Percentiles rank a stretch among this genome's conserved stretches.
phyloP scores from a whole-genome alignment of 1,140 invertebrate genomes.

The Megalonaias nervosa region DNA sequence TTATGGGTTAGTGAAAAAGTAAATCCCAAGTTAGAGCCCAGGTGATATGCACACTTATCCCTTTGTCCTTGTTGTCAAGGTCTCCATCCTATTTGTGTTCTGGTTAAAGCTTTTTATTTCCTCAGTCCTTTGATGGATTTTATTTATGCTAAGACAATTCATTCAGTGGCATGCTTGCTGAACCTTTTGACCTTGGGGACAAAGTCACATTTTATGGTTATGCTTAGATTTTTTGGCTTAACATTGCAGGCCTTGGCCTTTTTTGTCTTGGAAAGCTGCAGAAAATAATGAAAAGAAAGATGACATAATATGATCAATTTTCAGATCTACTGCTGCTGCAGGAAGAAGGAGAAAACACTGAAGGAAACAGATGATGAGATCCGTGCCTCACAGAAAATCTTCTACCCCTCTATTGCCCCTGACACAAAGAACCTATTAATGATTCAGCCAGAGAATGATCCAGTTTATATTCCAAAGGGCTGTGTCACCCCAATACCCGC shows the following conservation, averaged over 20 bases:
- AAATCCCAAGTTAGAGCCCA: too few species aligned
- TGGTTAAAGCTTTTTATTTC: too few species aligned
- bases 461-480: slow-evolving; percentile 47
- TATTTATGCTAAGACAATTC: neutral
- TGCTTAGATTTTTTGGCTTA: neutral
- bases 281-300: neutral
- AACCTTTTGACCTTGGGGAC: neutral
- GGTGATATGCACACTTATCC: too few species aligned
- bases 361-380: slow-evolving; percentile 19
- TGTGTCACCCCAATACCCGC: slow-evolving; percentile 43
- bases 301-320: neutral
- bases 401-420: slow-evolving; percentile 50
- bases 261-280: neutral
- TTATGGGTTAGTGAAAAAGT: too few species aligned
- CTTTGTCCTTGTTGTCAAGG: too few species aligned
- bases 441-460: slow-evolving; percentile 59
- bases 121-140: too few species aligned
- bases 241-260: neutral
- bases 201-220: neutral
- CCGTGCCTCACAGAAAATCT: slow-evolving; percentile 29
- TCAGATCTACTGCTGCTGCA: slow-evolving; percentile 38
- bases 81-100: too few species aligned
- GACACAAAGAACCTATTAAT: slow-evolving; percentile 55
- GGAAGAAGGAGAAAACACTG: slow-evolving; percentile 21
- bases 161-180: neutral